Base-by-base conservation (phyloP, 2,797 vertebrate genomes). In the Delichon dasypus region DNA sequence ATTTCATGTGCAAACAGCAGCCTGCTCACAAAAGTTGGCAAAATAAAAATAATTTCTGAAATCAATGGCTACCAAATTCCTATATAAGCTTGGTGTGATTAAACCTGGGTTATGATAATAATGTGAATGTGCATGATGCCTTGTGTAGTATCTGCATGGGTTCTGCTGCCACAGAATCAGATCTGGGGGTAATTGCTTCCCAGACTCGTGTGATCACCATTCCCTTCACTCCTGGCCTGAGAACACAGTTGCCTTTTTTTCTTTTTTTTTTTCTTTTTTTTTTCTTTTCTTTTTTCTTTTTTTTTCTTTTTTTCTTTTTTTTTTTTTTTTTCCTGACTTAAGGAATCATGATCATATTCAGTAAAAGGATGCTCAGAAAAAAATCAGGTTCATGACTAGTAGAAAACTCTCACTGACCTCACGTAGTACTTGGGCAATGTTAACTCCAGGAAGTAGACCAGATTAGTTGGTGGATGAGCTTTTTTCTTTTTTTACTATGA, bases 31-130 rank as follows among this genome's bases (percentile, higher is more conserved):
- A 73, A 73, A 2, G 0, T 3, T 55, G 60, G 36, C 18, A 67
- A 87, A 87, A 83, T n/a, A 75, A 27, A 79, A 75, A 77, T 51
- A 2, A 54, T 54, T 92, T 82, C 75, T 94, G 77, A 77, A 91
- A 60, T 19, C 45, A n/a, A 18, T 44, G 45, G 53, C 34, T 51
- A 87, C 45, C 53, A 88, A 83, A 90, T 61, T 61, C 27, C 50
- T 47, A 15, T 64, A 58, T 42, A 74, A 88, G 7, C 34, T 30
- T 70, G 13, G 17, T 26, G 34, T 44, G 50, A 58, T 80, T 83
- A 85, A 88, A 60, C 30, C n/a, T 80, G 68, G 53, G n/a, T 77
- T 90, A 57, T 71, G 40, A 47, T 22, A 74, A 60, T 18, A 72
- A 9, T 2, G 0, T 58, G 18, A 54, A 76, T 72, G 47, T 3